Conservation (phyloP, 1,140 invertebrate genomes). For the Harlomillsia oculata region DNA sequence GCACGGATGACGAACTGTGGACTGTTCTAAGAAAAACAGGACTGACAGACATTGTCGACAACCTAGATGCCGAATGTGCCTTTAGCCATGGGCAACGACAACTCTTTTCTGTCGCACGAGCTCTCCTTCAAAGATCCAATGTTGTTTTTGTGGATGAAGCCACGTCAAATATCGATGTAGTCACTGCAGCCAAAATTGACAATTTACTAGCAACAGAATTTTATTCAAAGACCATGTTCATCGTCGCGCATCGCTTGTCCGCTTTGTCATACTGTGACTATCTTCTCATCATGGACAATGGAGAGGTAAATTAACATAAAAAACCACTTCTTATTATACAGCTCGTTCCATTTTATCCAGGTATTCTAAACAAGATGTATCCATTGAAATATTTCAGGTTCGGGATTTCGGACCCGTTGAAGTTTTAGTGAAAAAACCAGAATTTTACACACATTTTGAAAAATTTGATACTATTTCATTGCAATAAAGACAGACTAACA, state of each 20-base stretch:
- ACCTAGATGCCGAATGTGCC: constrained; percentile 34
- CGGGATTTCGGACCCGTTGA: constrained; percentile 30
- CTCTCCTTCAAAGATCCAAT: constrained; percentile 65
- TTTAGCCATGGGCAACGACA: constrained; percentile 51
- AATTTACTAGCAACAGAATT: constrained; percentile 43
- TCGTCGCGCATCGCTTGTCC: constrained; percentile 45
- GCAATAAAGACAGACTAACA: too few species aligned
- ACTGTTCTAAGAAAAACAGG: constrained; percentile 50
- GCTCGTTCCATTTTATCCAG: too few species aligned
- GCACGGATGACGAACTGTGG: constrained; percentile 53
- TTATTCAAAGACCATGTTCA: constrained; percentile 42
- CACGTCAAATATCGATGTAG: constrained; percentile 70
- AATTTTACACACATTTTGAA: constrained; percentile 29
- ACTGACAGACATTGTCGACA: constrained; percentile 42
- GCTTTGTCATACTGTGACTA: constrained; percentile 42
- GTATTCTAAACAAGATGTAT: not conserved
- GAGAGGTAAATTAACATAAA: constrained; percentile 25
- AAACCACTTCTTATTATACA: not conserved
- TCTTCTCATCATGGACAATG: constrained; percentile 38
- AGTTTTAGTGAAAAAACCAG: constrained; percentile 24
- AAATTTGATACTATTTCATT: constrained; percentile 21
- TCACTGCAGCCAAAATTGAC: constrained; percentile 56
- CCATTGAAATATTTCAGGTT: constrained; percentile 11
- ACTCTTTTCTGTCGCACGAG: constrained; percentile 70
- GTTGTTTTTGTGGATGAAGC: constrained; percentile 71